Evolutionary conservation across 2,113 vertebrate species (phyloP).

Genomic region (Scortum barcoo): DNA sequence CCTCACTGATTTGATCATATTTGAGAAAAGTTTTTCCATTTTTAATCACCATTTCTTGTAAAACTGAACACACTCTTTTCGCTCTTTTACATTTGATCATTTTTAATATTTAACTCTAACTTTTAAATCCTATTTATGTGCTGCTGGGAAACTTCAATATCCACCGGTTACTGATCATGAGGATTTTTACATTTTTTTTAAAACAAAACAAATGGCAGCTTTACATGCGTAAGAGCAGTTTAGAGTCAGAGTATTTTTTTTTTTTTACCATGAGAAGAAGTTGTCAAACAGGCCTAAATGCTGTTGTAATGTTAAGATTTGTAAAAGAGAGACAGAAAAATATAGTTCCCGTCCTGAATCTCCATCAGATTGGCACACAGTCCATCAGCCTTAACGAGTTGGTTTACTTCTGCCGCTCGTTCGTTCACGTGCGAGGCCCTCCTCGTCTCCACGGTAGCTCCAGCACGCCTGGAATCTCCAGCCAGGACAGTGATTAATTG

Average conservation of each 20-base stretch:
- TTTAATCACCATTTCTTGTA: too few relatives aligned
- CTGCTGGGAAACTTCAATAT: neutral
- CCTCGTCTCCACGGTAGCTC: constrained; percentile 24
- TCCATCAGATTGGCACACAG: neutral
- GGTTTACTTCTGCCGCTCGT: constrained; percentile 1
- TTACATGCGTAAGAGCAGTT: neutral
- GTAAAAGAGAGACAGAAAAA: neutral
- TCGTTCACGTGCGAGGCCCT: neutral
- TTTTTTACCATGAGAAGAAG: neutral
- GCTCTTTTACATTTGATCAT: too few relatives aligned
- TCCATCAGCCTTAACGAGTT: neutral
- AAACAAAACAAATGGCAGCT: too few relatives aligned
- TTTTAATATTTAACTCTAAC: too few relatives aligned
- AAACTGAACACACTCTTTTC: too few relatives aligned
- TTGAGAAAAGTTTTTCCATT: too few relatives aligned
- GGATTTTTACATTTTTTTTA: too few relatives aligned
- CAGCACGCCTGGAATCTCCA: constrained; percentile 60
- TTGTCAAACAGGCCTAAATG: neutral
- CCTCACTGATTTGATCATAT: too few relatives aligned
- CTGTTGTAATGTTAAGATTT: neutral
- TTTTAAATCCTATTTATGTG: neutral
- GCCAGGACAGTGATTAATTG: constrained; percentile 73
- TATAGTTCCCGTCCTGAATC: too few relatives aligned
- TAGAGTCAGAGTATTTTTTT: neutral
- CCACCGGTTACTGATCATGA: too few relatives aligned